These are phyloP conservation scores for Mobula birostris DNA, from an alignment of 2,113 vertebrate genomes.

Conservation along the genomic window DNA sequence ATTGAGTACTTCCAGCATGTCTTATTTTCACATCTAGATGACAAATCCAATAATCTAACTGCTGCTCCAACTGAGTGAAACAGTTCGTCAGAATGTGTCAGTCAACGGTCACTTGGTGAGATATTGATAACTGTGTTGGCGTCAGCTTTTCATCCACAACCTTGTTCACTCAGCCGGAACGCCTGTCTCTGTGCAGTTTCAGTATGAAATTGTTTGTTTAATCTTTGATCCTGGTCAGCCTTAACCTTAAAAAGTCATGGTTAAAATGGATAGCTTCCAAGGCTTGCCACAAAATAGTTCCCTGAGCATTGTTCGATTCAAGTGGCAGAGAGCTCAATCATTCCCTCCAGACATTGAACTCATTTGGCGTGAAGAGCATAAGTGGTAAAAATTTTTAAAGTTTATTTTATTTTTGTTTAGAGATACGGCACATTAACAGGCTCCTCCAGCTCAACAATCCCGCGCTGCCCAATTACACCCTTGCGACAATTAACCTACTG, in stretches of 20 bases:
- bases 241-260: neutral
- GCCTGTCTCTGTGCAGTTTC: neutral
- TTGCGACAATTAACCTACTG: too few relatives aligned
- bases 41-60: too few relatives aligned
- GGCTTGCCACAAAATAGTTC: too few relatives aligned
- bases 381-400: too few relatives aligned
- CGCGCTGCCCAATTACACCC: too few relatives aligned
- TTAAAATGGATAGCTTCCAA: neutral
- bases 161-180: neutral
- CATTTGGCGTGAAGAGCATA: neutral
- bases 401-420: too few relatives aligned
- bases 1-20: too few relatives aligned
- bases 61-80: too few relatives aligned
- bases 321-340: neutral
- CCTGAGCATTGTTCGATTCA: neutral
- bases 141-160: neutral
- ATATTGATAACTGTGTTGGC: neutral
- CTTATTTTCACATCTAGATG: too few relatives aligned
- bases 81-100: neutral
- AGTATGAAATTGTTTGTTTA: neutral
- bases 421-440: too few relatives aligned
- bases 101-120: neutral
- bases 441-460: too few relatives aligned
- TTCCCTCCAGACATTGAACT: neutral
- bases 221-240: neutral